Evolutionary conservation across 1,140 invertebrate species (phyloP).

Genomic region (Prorops nasuta): DNA sequence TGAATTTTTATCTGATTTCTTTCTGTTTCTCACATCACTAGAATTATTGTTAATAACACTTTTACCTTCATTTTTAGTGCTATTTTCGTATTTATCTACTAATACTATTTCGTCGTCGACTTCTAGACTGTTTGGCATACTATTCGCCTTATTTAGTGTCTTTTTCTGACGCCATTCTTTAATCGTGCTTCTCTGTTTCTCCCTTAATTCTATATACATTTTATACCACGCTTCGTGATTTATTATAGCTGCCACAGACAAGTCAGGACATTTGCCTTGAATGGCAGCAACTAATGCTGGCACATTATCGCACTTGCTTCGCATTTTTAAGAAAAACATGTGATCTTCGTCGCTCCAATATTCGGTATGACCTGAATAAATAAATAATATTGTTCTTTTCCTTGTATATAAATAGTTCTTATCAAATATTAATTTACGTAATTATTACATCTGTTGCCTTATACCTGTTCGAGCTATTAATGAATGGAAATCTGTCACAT

Average conservation of each 20-base stretch:
- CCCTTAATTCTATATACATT: slow-evolving; percentile 39
- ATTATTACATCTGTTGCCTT: neutral
- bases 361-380: slow-evolving; percentile 40
- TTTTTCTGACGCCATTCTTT: slow-evolving; percentile 40
- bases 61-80: no score
- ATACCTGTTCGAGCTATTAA: slow-evolving; percentile 46
- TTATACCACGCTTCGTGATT: slow-evolving; percentile 55
- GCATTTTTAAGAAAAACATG: slow-evolving; percentile 39
- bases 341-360: slow-evolving; percentile 50
- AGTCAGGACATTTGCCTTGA: slow-evolving; percentile 43
- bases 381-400: slow-evolving; percentile 2
- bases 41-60: no score
- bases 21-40: no score
- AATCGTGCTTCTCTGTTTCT: slow-evolving; percentile 37
- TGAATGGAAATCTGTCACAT: slow-evolving; percentile 33
- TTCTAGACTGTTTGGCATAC: neutral
- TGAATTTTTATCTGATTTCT: no score
- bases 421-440: neutral
- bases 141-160: slow-evolving; percentile 14
- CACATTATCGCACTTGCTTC: slow-evolving; percentile 37
- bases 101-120: slow-evolving; percentile 4
- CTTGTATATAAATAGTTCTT: neutral
- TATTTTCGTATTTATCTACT: no score
- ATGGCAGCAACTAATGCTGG: slow-evolving; percentile 36
- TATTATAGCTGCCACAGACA: slow-evolving; percentile 40